Evolutionary conservation across 2,113 vertebrate species (phyloP), one percentile per base, ranked within the genome.

Genomic region (Protomyctophum bolini): DNA sequence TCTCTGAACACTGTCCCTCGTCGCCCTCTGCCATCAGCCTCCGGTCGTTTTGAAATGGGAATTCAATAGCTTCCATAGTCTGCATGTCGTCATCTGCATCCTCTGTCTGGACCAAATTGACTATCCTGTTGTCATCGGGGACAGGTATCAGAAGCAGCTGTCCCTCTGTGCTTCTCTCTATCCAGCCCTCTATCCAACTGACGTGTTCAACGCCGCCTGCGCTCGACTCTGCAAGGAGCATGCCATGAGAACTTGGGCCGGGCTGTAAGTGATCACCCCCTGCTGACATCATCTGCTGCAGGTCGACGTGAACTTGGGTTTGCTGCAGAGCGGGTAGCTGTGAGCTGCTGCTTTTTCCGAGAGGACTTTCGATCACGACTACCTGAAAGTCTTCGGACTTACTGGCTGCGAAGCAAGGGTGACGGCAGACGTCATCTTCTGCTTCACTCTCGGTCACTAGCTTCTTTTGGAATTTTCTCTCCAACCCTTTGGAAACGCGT

Each of bases 81-180:
- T 72, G 73, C 52, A 63, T 7, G 0, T 70, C 72, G 0, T 73
- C 59, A 6, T 7, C 6, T 0, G 7, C 65, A 7, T 65, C 63
- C 1, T 83, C 86, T 47, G 45, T 50, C 28, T 63, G 49, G 1
- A 75, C 29, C 10, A 49, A 11, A 49, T 14, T 66, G 0, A 71
- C 72, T 5, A 59, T 0, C 8, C 48, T 12, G 0, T 79, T 72
- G 1, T 67, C 70, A 4, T 33, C 15, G 4, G 81, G 12, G 5
- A 86, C 68, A 0, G 88, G 86, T 45, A 91, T 60, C 55, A 92
- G 64, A 0, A 91, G 54, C 28, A 92, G 58, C 14, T 72, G 82
- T 7, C 82, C 83, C 3, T 91, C 87, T 0, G 51, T 5, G 0
- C 67, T 52, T 12, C 88, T 77, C 57, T 85, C 83, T 3, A 91